These are phyloP conservation scores for Macrotrachela quadricornifera DNA, from an alignment of 1,140 invertebrate genomes.

Conservation along the genomic window DNA sequence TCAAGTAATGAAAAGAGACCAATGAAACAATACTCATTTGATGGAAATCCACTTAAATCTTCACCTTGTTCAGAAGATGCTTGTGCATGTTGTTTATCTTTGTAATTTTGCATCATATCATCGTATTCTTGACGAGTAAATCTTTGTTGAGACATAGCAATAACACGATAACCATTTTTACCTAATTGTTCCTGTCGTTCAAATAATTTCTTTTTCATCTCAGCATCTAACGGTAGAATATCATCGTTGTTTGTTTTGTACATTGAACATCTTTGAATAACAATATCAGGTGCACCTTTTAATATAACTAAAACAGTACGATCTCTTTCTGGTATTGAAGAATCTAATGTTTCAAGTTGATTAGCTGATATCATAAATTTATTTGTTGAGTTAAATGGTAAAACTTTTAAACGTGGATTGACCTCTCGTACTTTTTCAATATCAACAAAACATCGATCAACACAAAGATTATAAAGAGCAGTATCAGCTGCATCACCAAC, in stretches of 20 bases:
- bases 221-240: not conserved
- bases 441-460: not conserved
- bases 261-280: not conserved
- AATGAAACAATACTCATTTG: not conserved
- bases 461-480: not conserved
- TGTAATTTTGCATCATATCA: not conserved
- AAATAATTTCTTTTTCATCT: not conserved
- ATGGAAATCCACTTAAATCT: not conserved
- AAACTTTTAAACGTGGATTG: not conserved
- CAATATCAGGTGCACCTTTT: conserved; percentile 4
- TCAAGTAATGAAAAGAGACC: no score
- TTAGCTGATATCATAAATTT: conserved; percentile 2
- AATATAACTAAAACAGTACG: not conserved
- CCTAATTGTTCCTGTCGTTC: not conserved
- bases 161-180: not conserved
- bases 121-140: conserved; percentile 1
- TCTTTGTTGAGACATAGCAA: not conserved
- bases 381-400: conserved; percentile 3
- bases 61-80: not conserved
- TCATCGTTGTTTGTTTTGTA: not conserved
- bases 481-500: conserved; percentile 7
- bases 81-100: no score
- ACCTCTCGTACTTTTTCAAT: not conserved
- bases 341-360: no score
- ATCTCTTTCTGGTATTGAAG: not conserved